Evolutionary conservation across 2,113 vertebrate genomes (phyloP).

Genomic region (Percina caprodes): DNA sequence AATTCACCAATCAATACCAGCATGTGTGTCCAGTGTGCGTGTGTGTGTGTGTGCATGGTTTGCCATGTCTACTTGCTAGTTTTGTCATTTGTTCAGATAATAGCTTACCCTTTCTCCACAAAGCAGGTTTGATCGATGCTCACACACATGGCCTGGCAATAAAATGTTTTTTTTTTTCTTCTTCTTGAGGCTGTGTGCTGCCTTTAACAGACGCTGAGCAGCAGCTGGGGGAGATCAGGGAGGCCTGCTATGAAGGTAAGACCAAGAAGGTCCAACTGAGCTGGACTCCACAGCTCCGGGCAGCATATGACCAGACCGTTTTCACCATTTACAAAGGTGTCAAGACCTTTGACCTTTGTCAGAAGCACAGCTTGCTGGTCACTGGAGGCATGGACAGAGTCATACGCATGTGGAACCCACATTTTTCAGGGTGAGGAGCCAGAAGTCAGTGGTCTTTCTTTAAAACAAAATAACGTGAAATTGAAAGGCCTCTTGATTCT

Average conservation of each 20-base stretch:
- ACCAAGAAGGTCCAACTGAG: slow-evolving; percentile 62
- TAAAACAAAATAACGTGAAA: neutral
- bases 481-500: neutral
- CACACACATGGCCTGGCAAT: slow-evolving; percentile 1
- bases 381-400: slow-evolving; percentile 82
- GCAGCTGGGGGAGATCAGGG: slow-evolving; percentile 79
- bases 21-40: slow-evolving; percentile 1
- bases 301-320: slow-evolving; percentile 72
- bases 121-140: slow-evolving; percentile 55
- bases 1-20: slow-evolving; percentile 51
- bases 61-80: slow-evolving; percentile 31
- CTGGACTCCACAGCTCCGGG: slow-evolving; percentile 68
- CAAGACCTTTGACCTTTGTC: slow-evolving; percentile 81
- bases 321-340: slow-evolving; percentile 81
- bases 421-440: slow-evolving; percentile 73
- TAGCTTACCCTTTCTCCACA: slow-evolving; percentile 32
- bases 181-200: slow-evolving; percentile 65
- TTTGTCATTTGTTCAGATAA: slow-evolving; percentile 59
- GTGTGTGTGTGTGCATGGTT: slow-evolving; percentile 22
- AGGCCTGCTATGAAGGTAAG: slow-evolving; percentile 70
- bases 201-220: slow-evolving; percentile 78
- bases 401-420: slow-evolving; percentile 85
- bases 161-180: slow-evolving; percentile 14
- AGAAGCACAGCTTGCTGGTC: slow-evolving; percentile 79
- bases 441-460: neutral